These are phyloP conservation scores for Galleria mellonella DNA, from an alignment of 1,140 invertebrate species.

Conservation along the genomic window DNA sequence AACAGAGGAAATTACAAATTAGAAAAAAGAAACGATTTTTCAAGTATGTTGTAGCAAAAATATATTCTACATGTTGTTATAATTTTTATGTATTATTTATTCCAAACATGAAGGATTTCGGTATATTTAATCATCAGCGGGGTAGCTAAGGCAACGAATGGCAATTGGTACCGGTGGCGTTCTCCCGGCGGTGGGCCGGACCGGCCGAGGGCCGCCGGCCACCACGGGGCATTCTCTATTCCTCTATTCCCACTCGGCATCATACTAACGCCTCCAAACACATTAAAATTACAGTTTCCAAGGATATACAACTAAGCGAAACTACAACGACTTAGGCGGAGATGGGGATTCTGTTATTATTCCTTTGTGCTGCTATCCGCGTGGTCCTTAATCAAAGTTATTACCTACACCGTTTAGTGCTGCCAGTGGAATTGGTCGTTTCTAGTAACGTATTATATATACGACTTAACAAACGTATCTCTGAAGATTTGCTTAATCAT, in stretches of 20 bases:
- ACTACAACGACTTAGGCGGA: slow-evolving; percentile 44
- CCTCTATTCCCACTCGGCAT: slow-evolving; percentile 34
- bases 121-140: too few species aligned
- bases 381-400: slow-evolving; percentile 62
- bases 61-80: too few species aligned
- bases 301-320: slow-evolving; percentile 54
- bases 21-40: too few species aligned
- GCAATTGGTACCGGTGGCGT: too few species aligned
- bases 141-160: too few species aligned
- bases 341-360: slow-evolving; percentile 59
- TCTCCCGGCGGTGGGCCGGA: slow-evolving; percentile 5
- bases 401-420: slow-evolving; percentile 38
- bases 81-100: too few species aligned
- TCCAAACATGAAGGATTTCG: too few species aligned
- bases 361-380: slow-evolving; percentile 52
- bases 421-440: slow-evolving; percentile 41
- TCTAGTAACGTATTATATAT: slow-evolving; percentile 23
- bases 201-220: slow-evolving; percentile 7
- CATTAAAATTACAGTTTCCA: slow-evolving; percentile 70
- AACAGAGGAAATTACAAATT: too few species aligned
- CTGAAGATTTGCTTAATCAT: background rate
- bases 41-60: too few species aligned
- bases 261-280: slow-evolving; percentile 50
- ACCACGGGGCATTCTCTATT: slow-evolving; percentile 22
- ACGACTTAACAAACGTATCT: slow-evolving; percentile 15